Percentiles rank a stretch among this genome's conserved stretches.
Evolutionary conservation across 2,797 vertebrate species (phyloP).

Genomic region (Rhinichthys osculus): DNA sequence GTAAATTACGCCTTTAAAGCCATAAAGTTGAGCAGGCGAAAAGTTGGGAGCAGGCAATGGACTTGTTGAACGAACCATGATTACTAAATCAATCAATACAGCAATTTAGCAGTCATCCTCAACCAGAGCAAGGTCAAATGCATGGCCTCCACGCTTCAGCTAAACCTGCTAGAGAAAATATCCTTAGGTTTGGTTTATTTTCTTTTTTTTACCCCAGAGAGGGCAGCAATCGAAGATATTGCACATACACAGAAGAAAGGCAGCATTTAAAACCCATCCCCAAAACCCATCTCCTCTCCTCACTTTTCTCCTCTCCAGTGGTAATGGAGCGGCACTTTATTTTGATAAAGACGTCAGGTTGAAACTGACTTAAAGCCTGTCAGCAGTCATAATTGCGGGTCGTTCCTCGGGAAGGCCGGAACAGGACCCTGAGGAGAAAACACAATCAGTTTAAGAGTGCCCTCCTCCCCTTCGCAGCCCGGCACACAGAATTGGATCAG

Average conservation of each 20-base stretch:
- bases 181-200: conserved; percentile 36
- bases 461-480: conserved; percentile 33
- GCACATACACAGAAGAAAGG: conserved; percentile 16
- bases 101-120: conserved; percentile 47
- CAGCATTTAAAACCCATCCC: conserved; percentile 29
- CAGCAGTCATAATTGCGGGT: conserved; percentile 61
- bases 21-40: not conserved
- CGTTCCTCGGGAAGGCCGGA: conserved; percentile 54
- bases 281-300: conserved; percentile 46
- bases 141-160: conserved; percentile 39
- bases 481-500: conserved; percentile 54
- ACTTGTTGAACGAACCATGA: conserved; percentile 4
- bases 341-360: conserved; percentile 63
- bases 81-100: conserved; percentile 46
- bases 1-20: conserved; percentile 6
- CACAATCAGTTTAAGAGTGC: conserved; percentile 62
- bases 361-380: conserved; percentile 58
- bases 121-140: conserved; percentile 25
- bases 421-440: conserved; percentile 64
- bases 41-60: conserved; percentile 8
- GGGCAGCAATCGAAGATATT: conserved; percentile 31
- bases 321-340: conserved; percentile 60
- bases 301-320: conserved; percentile 31
- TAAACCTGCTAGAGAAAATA: conserved; percentile 31
- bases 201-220: conserved; percentile 26